phyloP scores from a whole-genome alignment of 2,888 invertebrate genomes.

The Lycophotia porphyrea region DNA sequence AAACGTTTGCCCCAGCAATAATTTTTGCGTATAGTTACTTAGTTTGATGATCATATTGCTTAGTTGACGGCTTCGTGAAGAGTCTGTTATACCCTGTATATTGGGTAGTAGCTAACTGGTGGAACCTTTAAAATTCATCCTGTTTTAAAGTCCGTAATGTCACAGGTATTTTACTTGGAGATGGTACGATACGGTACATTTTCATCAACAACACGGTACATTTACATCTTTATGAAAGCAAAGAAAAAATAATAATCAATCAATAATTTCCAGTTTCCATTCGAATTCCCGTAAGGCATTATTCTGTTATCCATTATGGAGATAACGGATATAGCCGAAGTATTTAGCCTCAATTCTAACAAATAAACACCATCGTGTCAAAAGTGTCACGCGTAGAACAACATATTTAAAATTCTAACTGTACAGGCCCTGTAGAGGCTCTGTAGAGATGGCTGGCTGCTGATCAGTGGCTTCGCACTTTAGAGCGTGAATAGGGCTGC shows the following conservation, averaged over 20 bases:
- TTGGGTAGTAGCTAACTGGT: no score
- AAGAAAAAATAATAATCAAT: conserved; percentile 10
- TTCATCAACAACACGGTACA: not conserved
- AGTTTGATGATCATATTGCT: no score
- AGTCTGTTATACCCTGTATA: no score
- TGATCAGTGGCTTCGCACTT: conserved; percentile 53
- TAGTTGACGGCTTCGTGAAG: no score
- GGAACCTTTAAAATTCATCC: not conserved
- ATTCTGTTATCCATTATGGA: conserved; percentile 17
- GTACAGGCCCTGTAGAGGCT: conserved; percentile 40
- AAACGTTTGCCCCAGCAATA: no score
- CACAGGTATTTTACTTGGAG: not conserved
- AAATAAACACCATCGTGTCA: conserved; percentile 42
- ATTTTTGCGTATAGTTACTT: no score
- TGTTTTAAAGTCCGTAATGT: not conserved
- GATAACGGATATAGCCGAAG: conserved; percentile 40
- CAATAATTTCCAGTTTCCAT: not conserved
- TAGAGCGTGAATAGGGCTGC: conserved; percentile 51
- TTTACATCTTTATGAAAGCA: not conserved
- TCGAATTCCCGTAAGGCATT: conserved; percentile 12
- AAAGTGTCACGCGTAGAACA: conserved; percentile 55
- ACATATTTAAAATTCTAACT: conserved; percentile 64
- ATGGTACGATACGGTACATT: not conserved
- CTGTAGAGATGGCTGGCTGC: conserved; percentile 40
- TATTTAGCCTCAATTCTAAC: conserved; percentile 50